These are phyloP conservation scores for Saiga tatarica DNA, from an alignment of 2,113 vertebrate genomes.

Conservation along the genomic window DNA sequence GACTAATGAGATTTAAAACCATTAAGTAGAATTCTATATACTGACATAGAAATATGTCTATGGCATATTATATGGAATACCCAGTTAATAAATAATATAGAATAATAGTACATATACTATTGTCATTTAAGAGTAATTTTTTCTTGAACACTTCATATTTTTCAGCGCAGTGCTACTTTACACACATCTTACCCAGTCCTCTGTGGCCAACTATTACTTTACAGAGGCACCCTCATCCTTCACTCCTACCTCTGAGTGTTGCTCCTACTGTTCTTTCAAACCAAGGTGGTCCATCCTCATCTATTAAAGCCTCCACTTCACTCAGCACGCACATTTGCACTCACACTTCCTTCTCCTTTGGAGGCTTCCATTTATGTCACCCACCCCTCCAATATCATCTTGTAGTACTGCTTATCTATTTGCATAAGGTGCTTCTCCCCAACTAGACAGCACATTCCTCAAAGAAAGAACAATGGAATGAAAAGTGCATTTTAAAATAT, in stretches of 20 bases:
- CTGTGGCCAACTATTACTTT: not conserved
- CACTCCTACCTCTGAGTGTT: not conserved
- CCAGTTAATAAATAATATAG: not conserved
- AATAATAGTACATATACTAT: not conserved
- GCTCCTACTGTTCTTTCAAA: no score
- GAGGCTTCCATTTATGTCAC: not conserved
- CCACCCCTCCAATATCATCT: not conserved
- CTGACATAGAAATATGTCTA: not conserved
- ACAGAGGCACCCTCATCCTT: not conserved
- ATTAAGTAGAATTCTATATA: not conserved
- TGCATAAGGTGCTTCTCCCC: not conserved
- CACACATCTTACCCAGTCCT: not conserved
- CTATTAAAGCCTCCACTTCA: not conserved
- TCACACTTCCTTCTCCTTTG: not conserved
- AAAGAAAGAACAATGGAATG: not conserved
- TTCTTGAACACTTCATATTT: not conserved
- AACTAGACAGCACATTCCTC: not conserved
- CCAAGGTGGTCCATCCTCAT: not conserved
- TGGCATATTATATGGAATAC: not conserved
- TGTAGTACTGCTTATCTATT: not conserved
- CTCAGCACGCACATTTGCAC: rapidly evolving
- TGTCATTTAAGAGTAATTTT: not conserved
- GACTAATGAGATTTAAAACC: not conserved
- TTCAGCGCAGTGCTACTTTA: not conserved
- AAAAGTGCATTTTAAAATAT: not conserved